phyloP scores from a whole-genome alignment of 37 sponge, comb jelly and placozoan species.

The Spongilla lacustris region DNA sequence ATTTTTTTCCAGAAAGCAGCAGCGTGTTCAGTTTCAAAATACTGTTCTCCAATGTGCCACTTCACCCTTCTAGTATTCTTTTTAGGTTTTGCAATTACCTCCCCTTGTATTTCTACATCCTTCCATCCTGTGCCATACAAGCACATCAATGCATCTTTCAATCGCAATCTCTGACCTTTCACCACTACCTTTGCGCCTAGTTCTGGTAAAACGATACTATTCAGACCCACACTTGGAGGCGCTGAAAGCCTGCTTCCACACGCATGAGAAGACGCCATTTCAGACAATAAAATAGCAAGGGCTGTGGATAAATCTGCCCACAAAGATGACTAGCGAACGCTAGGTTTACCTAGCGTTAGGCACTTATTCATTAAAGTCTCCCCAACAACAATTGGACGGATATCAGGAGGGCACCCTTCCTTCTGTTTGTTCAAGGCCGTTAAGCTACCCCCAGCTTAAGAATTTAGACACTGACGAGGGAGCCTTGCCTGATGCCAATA shows the following conservation, averaged over 20 bases:
- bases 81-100: constrained; percentile 1
- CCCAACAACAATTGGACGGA: too few relatives aligned
- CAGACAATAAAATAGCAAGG: too few relatives aligned
- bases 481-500: too few relatives aligned
- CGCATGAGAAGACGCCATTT: too few relatives aligned
- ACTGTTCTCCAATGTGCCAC: background rate
- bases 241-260: background rate
- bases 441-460: too few relatives aligned
- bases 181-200: background rate
- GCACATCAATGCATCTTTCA: background rate
- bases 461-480: too few relatives aligned
- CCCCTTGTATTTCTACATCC: constrained; percentile 1
- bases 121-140: background rate
- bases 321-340: background rate
- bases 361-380: background rate
- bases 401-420: too few relatives aligned
- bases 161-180: constrained; percentile 1
- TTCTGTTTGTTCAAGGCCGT: too few relatives aligned
- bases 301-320: background rate
- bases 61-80: background rate
- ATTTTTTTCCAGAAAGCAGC: background rate
- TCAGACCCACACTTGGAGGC: background rate
- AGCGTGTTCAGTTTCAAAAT: background rate
- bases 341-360: background rate
- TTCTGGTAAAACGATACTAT: background rate